Base-by-base conservation (phyloP, 2,888 invertebrate genomes). In the Microctonus aethiopoides region DNA sequence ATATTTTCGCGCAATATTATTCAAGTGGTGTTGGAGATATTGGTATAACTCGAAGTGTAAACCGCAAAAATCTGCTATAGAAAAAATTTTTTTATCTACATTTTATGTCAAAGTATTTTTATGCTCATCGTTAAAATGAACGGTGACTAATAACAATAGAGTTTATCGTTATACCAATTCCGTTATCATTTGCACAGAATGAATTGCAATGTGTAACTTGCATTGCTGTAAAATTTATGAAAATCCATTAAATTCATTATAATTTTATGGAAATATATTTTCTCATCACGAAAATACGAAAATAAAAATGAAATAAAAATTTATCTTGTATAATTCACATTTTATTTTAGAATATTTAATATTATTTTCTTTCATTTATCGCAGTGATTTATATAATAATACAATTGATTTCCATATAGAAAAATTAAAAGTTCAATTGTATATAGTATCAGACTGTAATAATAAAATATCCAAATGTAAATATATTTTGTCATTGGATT, bases 101-200 rank as follows among this genome's bases (percentile, higher is more conserved):
- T 39, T 41, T 36, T n/a, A n/a, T n/a, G n/a, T n/a, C n/a, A n/a
- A 56, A 11, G 39, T 24, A 68, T 68, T 68, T 68, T 68, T 68
- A 68, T 61, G 61, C 29, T 68, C 61, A 68, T 68, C 62, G 52
- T 68, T 62, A 68, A 68, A 68, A 52, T 32, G 52, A 68, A 61
- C 54, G 36, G 34, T n/a, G 34, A 29, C 67, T 62, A 68, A 68
- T 68, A 68, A 68, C 67, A 68, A 68, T 68, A 61, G 52, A 52
- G 52, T 61, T 62, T 62, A 68, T 68, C 67, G 65, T 56, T 39
- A 61, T 52, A 16, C 16, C 36, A 51, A 68, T 61, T 20, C 51
- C 24, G 36, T 39, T 51, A 32, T 68, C 61, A 46, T 59, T 67
- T 61, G 32, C 39, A 39, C 2, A 13, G 11, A 39, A 39, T 39